Evolutionary conservation across 2,888 invertebrate species (phyloP).

Genomic region (Cataglyphis albicans): DNA sequence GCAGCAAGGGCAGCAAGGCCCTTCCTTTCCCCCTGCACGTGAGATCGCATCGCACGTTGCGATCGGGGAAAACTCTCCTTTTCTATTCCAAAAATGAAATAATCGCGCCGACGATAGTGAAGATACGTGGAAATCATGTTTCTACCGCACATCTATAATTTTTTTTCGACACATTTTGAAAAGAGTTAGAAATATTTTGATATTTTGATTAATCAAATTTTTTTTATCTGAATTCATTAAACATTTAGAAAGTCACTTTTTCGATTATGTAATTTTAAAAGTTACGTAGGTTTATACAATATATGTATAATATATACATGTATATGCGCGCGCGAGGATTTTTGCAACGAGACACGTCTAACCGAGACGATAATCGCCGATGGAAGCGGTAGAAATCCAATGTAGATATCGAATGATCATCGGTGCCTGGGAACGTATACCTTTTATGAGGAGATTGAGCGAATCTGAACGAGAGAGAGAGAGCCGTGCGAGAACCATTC

Average conservation of each 20-base stretch:
- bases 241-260: neutral
- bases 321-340: too few species aligned
- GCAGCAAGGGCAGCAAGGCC: slow-evolving; percentile 33
- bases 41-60: slow-evolving; percentile 59
- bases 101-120: slow-evolving; percentile 42
- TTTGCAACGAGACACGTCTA: neutral
- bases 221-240: neutral
- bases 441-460: slow-evolving; percentile 36
- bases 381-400: slow-evolving; percentile 45
- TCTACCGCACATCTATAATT: neutral
- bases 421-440: slow-evolving; percentile 14
- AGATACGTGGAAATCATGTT: neutral
- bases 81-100: slow-evolving; percentile 52
- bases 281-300: neutral
- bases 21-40: slow-evolving; percentile 35
- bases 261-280: slow-evolving; percentile 13
- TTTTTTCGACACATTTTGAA: neutral
- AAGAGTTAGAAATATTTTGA: neutral
- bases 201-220: neutral
- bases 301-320: too few species aligned
- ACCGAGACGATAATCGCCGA: slow-evolving; percentile 8
- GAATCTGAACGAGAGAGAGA: slow-evolving; percentile 32
- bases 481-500: slow-evolving; percentile 31
- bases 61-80: slow-evolving; percentile 42
- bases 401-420: slow-evolving; percentile 57